Conservation (phyloP, 2,888 invertebrate species). For the Muscina levida region DNA sequence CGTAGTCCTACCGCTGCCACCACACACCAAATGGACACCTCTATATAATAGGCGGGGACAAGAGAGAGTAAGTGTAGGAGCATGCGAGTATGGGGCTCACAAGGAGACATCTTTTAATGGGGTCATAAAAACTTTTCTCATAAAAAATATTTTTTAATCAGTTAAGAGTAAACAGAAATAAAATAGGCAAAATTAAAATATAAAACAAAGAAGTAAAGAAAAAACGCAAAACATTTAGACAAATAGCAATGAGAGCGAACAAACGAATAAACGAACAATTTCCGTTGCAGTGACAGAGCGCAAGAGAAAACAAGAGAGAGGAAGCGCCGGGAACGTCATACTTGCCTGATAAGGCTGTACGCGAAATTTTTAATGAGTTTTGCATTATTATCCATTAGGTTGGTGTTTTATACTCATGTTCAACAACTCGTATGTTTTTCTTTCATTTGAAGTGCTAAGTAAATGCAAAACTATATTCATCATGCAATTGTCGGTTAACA, state of each 20-base stretch:
- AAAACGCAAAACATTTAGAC: conserved; percentile 20
- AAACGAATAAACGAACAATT: neutral
- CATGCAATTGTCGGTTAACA: neutral
- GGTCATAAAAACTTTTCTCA: conserved; percentile 65
- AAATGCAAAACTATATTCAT: conserved; percentile 29
- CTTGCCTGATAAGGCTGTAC: neutral
- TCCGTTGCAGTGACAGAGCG: neutral
- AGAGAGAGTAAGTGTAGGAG: neutral
- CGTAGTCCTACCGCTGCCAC: too few species aligned
- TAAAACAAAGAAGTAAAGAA: neutral
- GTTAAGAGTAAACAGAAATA: conserved; percentile 52
- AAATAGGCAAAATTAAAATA: conserved; percentile 38
- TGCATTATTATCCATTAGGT: neutral
- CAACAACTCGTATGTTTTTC: conserved; percentile 9
- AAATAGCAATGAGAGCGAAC: too few species aligned
- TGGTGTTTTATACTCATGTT: neutral
- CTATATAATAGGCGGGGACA: too few species aligned
- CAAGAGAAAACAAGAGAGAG: neutral
- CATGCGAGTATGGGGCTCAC: conserved; percentile 11
- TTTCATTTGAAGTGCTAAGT: conserved; percentile 11
- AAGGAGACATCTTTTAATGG: conserved; percentile 57
- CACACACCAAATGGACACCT: too few species aligned
- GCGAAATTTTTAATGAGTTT: conserved; percentile 19
- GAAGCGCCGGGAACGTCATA: neutral
- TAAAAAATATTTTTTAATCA: conserved; percentile 62